Evolutionary conservation across 2,888 invertebrate species (phyloP).

Genomic region (Dasysyrphus tricinctus): DNA sequence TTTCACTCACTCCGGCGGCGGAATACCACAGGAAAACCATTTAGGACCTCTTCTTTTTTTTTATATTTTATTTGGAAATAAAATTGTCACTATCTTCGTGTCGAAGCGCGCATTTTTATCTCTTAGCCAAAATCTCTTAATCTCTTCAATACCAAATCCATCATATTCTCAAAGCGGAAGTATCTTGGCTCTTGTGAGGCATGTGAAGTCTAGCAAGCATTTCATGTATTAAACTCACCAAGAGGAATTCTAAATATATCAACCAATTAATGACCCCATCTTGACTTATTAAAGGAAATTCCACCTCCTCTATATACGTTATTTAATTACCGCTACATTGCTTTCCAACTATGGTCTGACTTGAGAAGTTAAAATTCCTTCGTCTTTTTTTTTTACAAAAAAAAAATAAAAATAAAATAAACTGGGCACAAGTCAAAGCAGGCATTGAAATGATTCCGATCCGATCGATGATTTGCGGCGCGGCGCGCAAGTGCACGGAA

Average conservation of each 20-base stretch:
- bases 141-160: neutral
- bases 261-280: conserved; percentile 65
- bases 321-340: conserved; percentile 69
- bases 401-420: neutral
- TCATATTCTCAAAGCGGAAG: conserved; percentile 6
- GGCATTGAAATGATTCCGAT: conserved; percentile 50
- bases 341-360: conserved; percentile 18
- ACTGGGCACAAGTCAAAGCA: conserved; percentile 22
- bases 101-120: no score
- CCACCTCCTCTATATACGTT: conserved; percentile 56
- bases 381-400: neutral
- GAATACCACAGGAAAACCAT: no score
- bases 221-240: conserved; percentile 34
- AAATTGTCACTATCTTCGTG: no score
- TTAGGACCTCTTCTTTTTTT: no score
- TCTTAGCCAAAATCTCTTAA: neutral
- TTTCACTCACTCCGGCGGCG: no score
- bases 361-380: conserved; percentile 50
- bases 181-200: neutral
- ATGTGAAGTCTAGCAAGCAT: neutral
- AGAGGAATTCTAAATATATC: conserved; percentile 64
- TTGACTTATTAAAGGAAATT: conserved; percentile 59
- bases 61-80: no score
- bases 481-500: conserved; percentile 6
- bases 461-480: conserved; percentile 47